phyloP scores from a whole-genome alignment of 2,797 vertebrate species.

The Sorex maritimensis region DNA sequence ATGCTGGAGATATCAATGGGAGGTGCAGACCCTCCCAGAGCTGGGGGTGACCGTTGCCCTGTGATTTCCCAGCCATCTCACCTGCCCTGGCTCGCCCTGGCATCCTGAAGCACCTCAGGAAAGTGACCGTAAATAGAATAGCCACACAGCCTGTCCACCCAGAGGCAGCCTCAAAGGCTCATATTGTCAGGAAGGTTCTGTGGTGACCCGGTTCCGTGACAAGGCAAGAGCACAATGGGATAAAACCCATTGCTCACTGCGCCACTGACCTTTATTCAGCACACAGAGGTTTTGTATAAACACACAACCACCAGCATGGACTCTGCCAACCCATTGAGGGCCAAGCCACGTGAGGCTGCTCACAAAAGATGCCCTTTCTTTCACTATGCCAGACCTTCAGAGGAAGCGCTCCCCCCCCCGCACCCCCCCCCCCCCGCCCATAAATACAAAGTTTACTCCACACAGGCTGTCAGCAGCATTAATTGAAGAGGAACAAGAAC shows the following conservation, averaged over 20 bases:
- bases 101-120: background rate
- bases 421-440: background rate
- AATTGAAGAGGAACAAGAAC: background rate
- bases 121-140: slow-evolving; percentile 36
- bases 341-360: slow-evolving; percentile 70
- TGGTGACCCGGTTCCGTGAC: slow-evolving; percentile 53
- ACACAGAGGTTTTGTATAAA: slow-evolving; percentile 75
- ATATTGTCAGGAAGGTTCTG: slow-evolving; percentile 66
- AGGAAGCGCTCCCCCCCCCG: slow-evolving; percentile 40
- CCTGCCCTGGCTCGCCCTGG: background rate
- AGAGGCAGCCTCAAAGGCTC: slow-evolving; percentile 11
- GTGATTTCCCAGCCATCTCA: background rate
- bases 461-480: slow-evolving; percentile 34
- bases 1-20: background rate
- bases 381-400: slow-evolving; percentile 60
- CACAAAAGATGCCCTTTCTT: slow-evolving; percentile 75
- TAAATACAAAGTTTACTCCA: slow-evolving; percentile 26
- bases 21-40: background rate
- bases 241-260: slow-evolving; percentile 66
- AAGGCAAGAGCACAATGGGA: slow-evolving; percentile 65
- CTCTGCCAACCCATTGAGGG: slow-evolving; percentile 60
- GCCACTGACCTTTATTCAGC: slow-evolving; percentile 81
- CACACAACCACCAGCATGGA: background rate
- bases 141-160: background rate
- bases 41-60: background rate